Base-by-base conservation (phyloP, 2,113 vertebrate species). In the Garra rufa region DNA sequence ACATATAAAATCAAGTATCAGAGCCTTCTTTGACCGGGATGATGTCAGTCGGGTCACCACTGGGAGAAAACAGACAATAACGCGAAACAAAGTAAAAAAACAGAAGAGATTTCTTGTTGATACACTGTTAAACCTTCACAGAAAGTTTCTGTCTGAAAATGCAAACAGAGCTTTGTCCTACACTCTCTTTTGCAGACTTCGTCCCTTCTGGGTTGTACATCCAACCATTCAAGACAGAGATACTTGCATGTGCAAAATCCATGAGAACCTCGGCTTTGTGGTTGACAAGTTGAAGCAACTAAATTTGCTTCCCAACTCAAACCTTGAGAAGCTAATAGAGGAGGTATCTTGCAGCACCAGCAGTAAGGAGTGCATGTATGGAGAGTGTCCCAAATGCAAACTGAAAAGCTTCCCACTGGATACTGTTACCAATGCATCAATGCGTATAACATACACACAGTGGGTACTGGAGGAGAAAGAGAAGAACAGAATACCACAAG, bases 211-310 rank as follows among this genome's bases (percentile, higher is more conserved):
- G 84, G 78, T 76, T 59, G 41, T 82, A 63, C 52, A 46, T 28
- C 78, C 84, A 63, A 81, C 69, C 50, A 80, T 85, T 19, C 41
- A 73, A 30, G 84, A 81, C 69, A 63, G 84, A 76, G 78, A 85
- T 46, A 82, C 78, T 50, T 85, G 70, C 71, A 75, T 85, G 84
- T 82, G 43, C 41, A 85, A 82, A 75, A 50, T 85, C 55, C 71
- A 85, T 65, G 78, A 81, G 15, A 85, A 85, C 13, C 19, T 81
- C 11, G 55, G 55, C 55, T 85, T 76, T 75, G 70, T 67, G 19
- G 79, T 75, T 38, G 43, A 85, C 79, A 84, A 30, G 59, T 41
- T 84, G 41, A 50, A 78, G 28, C 71, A 76, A 52, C 14, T 84
- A 63, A 52, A 24, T 65, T 65, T 84, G 59, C 15, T 77, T 24